Base-by-base conservation (phyloP, 2,888 invertebrate genomes). In the Cotesia congregata region DNA sequence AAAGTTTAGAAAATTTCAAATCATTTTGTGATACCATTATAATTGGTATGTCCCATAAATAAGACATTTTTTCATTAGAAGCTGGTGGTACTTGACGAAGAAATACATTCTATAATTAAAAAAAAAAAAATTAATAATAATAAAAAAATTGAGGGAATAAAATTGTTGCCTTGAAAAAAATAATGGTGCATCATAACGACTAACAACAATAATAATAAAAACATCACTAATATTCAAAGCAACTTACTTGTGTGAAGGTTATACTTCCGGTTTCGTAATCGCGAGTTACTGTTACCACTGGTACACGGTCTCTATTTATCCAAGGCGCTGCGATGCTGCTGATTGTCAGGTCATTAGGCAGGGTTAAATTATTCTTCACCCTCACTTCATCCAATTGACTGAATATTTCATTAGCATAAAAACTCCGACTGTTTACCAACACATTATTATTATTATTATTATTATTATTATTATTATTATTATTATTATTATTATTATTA, bases 391-490 rank as follows among this genome's bases (percentile, higher is more conserved):
- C 94, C 65, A 97, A 87, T 0, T 93, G 92, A 67, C 91, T 91
- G 95, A 96, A 97, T 75, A 97, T 92, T 83, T 96, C 96, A 80
- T 95, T 94, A 1, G 94, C 94, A 40, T 93, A 93, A 84, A 96
- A 96, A 0, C 94, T 94, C 82, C 93, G 67, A 9, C 77, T 77
- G 17, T 67, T 50, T 67, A 64, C 15, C 1, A 65, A 17, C 39
- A 7, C 9, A 20, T 62, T 72, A 40, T 65, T 65, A 30, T 30
- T 30, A 0, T 30, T 30, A 30, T 30, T n/a, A n/a, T n/a, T n/a
- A n/a, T n/a, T n/a, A n/a, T n/a, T n/a, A n/a, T n/a, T n/a, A n/a
- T n/a, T n/a, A n/a, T n/a, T n/a, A n/a, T n/a, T n/a, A n/a, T n/a
- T n/a, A n/a, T n/a, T n/a, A n/a, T n/a, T n/a, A n/a, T n/a, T n/a